Evolutionary conservation across 2,797 vertebrate genomes (phyloP).

Genomic region (Pyrrhura leucotis): DNA sequence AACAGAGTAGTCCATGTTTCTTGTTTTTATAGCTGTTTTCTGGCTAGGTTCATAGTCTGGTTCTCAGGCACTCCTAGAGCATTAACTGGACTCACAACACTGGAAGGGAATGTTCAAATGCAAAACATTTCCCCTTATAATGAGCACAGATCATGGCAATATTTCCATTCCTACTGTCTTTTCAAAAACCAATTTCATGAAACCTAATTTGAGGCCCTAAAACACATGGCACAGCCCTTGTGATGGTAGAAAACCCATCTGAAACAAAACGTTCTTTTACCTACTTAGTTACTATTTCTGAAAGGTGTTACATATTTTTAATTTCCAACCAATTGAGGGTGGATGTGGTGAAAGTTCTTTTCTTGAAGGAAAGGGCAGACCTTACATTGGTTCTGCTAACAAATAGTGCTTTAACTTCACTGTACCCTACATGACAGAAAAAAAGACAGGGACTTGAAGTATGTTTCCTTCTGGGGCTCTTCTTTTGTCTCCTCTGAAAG

Average conservation of each 20-base stretch:
- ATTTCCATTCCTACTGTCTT: constrained; percentile 7
- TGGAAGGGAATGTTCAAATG: constrained; percentile 4
- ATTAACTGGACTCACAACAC: background rate
- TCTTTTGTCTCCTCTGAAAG: background rate
- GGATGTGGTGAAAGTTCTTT: background rate
- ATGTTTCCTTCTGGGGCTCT: background rate
- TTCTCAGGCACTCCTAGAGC: background rate
- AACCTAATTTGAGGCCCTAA: background rate
- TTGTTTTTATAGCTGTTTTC: constrained; percentile 1
- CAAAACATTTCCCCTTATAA: constrained; percentile 30
- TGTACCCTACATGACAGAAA: background rate
- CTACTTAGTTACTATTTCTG: background rate
- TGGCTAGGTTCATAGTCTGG: background rate
- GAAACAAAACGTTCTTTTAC: background rate
- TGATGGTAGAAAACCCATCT: background rate
- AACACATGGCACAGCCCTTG: background rate
- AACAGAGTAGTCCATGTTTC: background rate
- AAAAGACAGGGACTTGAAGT: background rate
- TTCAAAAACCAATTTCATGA: background rate
- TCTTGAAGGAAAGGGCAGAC: background rate
- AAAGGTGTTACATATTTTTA: background rate
- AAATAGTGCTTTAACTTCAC: background rate
- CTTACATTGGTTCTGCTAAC: background rate
- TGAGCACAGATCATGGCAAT: background rate
- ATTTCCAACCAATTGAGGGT: background rate